phyloP scores from a whole-genome alignment of 1,140 invertebrate species.

The Uloborus diversus region DNA sequence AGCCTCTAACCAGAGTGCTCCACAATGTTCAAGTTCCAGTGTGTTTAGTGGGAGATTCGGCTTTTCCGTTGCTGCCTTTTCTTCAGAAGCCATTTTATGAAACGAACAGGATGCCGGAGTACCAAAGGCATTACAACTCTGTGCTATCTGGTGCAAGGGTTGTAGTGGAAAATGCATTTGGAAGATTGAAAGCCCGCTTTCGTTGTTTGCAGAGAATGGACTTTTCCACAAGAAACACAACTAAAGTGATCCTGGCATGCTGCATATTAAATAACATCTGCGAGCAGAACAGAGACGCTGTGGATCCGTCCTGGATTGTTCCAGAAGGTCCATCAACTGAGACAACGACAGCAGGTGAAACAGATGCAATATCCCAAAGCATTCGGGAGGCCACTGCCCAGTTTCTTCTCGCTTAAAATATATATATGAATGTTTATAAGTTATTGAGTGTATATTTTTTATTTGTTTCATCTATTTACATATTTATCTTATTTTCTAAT shows the following conservation, averaged over 20 bases:
- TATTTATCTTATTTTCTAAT: too few relatives aligned
- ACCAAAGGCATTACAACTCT: not conserved
- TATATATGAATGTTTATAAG: too few relatives aligned
- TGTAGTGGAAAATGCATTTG: too few relatives aligned
- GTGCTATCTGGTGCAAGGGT: not conserved
- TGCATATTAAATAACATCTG: not conserved
- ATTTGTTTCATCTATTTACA: too few relatives aligned
- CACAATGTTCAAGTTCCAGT: not conserved
- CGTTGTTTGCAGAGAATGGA: not conserved
- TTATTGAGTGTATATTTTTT: too few relatives aligned
- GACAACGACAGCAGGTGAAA: too few relatives aligned
- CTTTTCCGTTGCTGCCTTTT: too few relatives aligned
- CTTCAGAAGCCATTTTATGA: not conserved
- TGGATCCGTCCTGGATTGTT: not conserved
- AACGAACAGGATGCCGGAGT: not conserved
- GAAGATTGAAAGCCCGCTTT: not conserved
- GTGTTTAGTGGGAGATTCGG: not conserved
- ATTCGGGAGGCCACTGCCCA: too few relatives aligned
- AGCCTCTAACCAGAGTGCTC: not conserved
- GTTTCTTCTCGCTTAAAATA: too few relatives aligned
- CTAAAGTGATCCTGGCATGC: not conserved
- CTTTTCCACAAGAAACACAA: not conserved
- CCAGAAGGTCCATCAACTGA: too few relatives aligned
- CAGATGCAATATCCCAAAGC: too few relatives aligned
- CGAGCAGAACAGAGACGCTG: not conserved